Conservation (phyloP, 2,888 invertebrate species). For the Pteria penguin region DNA sequence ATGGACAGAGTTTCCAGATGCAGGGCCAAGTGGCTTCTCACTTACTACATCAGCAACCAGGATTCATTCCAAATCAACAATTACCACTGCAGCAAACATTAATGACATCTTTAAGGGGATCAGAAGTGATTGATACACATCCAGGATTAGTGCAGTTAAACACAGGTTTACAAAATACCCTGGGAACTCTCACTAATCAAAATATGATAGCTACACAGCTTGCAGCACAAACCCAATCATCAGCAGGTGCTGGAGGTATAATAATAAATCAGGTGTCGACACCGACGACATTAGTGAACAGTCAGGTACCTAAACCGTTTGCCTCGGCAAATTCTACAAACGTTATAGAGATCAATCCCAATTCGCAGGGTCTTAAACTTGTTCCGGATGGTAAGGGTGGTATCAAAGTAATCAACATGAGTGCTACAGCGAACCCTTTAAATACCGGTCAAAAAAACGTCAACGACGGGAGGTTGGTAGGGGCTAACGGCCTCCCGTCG, state of each 20-base stretch:
- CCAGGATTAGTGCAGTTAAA: background rate
- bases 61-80: too few species aligned
- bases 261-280: background rate
- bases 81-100: too few species aligned
- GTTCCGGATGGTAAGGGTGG: slow-evolving; percentile 25
- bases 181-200: background rate
- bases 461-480: background rate
- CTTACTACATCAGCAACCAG: too few species aligned
- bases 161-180: background rate
- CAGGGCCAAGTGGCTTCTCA: too few species aligned
- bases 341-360: slow-evolving; percentile 5
- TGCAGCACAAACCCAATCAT: too few species aligned
- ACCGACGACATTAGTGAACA: background rate
- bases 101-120: too few species aligned
- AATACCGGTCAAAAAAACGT: background rate
- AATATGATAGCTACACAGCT: too few species aligned
- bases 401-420: slow-evolving; percentile 22
- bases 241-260: too few species aligned
- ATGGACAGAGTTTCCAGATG: too few species aligned
- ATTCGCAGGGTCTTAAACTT: slow-evolving; percentile 4
- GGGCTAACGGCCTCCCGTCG: background rate
- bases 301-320: background rate
- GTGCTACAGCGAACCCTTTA: slow-evolving; percentile 15
- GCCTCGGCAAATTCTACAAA: background rate
- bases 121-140: background rate